A percentile compares a stretch with the other conserved stretches of the same genome.
phyloP scores from a whole-genome alignment of 2,113 vertebrate species.

The Notarius lentiginosus region DNA sequence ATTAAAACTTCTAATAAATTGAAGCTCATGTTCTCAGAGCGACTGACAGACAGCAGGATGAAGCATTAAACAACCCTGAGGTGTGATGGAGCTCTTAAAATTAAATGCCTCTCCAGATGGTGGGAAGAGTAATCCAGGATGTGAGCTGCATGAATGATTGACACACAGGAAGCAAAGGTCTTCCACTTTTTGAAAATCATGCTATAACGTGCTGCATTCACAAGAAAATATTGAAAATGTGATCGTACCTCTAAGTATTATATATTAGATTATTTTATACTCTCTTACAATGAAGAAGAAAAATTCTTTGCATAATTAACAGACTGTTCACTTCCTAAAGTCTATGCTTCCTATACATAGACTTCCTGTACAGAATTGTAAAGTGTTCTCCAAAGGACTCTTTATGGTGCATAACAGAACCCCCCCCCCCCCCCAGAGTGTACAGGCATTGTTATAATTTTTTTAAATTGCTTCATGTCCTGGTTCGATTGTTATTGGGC shows the following conservation, averaged over 20 bases:
- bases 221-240: background rate
- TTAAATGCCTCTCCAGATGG: constrained; percentile 40
- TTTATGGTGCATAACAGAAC: background rate
- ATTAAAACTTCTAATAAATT: constrained; percentile 38
- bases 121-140: background rate
- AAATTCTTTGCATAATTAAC: background rate
- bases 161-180: background rate
- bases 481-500: background rate
- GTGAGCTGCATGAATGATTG: constrained; percentile 15
- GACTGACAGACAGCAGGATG: constrained; percentile 12
- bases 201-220: background rate
- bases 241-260: background rate
- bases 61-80: constrained; percentile 20
- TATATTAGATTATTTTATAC: background rate
- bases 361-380: background rate
- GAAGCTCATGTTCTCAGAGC: constrained; percentile 35
- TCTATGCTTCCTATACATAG: no score
- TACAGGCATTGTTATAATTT: background rate
- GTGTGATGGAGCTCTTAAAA: constrained; percentile 36
- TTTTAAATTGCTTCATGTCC: background rate
- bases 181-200: background rate
- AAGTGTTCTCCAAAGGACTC: background rate
- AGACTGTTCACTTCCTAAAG: background rate
- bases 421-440: no score
- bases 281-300: background rate